Evolutionary conservation across 1,140 invertebrate genomes (phyloP).

Genomic region (Heliconius hewitsoni): DNA sequence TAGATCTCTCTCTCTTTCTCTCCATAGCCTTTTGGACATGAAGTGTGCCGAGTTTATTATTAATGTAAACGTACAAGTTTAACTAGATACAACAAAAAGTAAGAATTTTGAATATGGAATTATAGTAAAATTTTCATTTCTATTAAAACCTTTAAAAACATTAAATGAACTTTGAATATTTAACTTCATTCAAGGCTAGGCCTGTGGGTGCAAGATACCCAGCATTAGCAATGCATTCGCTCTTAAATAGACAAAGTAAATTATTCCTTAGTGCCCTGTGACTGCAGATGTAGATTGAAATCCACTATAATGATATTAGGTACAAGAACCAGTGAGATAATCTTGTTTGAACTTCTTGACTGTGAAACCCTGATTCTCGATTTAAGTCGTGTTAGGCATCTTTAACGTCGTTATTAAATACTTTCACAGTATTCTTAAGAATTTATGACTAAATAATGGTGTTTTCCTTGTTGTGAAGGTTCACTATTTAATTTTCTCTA

Average conservation of each 20-base stretch:
- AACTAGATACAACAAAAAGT: too few relatives aligned
- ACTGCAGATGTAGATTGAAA: conserved; percentile 11
- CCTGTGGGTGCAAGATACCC: conserved; percentile 51
- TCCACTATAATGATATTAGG: conserved; percentile 2
- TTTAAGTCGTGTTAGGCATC: neutral
- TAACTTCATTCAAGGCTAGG: conserved; percentile 19
- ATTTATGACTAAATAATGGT: too few relatives aligned
- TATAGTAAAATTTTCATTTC: neutral
- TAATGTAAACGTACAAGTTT: too few relatives aligned
- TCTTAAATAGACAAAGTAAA: conserved; percentile 48
- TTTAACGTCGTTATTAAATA: neutral
- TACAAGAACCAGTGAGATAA: conserved; percentile 4
- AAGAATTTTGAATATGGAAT: neutral
- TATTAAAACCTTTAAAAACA: neutral
- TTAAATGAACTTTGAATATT: neutral
- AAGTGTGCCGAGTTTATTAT: too few relatives aligned
- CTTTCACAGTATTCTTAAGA: too few relatives aligned
- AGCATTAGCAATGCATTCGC: conserved; percentile 48
- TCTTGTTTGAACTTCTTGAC: conserved; percentile 7
- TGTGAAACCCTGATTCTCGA: neutral
- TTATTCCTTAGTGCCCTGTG: conserved; percentile 27
- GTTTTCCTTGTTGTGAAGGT: too few relatives aligned
- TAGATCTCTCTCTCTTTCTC: too few relatives aligned
- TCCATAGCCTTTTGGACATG: too few relatives aligned
- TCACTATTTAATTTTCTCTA: too few relatives aligned